These are phyloP conservation scores for Ciconia maguari DNA, from an alignment of 2,113 vertebrate species.

Conservation along the genomic window DNA sequence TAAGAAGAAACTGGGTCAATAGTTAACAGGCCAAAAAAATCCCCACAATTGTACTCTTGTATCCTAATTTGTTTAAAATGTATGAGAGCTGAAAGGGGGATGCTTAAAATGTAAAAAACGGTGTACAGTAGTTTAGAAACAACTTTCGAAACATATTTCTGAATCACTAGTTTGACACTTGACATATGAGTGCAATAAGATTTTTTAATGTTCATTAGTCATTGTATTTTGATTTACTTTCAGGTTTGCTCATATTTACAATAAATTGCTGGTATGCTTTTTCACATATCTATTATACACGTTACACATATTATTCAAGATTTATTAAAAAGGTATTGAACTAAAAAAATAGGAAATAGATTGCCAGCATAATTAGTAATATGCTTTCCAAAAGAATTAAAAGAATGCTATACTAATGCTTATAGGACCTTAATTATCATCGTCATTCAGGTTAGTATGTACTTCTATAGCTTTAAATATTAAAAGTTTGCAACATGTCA, in stretches of 20 bases:
- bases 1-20: background rate
- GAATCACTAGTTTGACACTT: background rate
- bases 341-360: background rate
- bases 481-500: background rate
- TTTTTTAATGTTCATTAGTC: background rate
- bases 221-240: background rate
- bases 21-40: background rate
- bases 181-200: background rate
- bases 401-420: background rate
- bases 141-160: background rate
- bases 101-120: background rate
- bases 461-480: background rate
- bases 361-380: background rate
- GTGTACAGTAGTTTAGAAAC: background rate
- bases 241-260: background rate
- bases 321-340: background rate
- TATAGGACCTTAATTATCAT: background rate
- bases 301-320: background rate
- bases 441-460: background rate
- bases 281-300: background rate
- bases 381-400: background rate
- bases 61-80: background rate
- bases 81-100: background rate
- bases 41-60: background rate
- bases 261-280: background rate